Evolutionary conservation across 2,797 vertebrate species (phyloP).

Genomic region (Atherinosoma microstoma): DNA sequence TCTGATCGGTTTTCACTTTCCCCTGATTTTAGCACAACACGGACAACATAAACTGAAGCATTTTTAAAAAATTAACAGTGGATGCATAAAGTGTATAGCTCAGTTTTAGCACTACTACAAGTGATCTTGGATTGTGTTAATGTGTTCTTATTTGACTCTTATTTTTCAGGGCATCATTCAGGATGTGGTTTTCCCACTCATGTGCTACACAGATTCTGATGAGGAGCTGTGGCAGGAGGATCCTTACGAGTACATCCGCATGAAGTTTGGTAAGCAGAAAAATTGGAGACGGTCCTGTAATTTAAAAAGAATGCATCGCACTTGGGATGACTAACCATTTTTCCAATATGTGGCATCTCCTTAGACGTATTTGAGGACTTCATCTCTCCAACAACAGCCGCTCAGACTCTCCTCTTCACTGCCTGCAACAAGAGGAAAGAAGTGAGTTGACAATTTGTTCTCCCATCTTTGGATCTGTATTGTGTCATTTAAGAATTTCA

Average conservation of each 20-base stretch:
- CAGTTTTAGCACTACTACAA: neutral
- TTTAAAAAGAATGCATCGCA: neutral
- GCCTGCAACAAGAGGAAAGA: constrained; percentile 99
- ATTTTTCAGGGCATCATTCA: constrained; percentile 95
- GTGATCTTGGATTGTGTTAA: neutral
- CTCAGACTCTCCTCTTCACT: constrained; percentile 97
- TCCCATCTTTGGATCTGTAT: neutral
- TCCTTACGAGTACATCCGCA: constrained; percentile 99
- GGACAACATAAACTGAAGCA: neutral
- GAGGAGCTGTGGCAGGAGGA: constrained; percentile 99
- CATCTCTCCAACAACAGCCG: constrained; percentile 98
- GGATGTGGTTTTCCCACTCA: constrained; percentile 99
- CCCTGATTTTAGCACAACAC: neutral
- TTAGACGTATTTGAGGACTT: constrained; percentile 99
- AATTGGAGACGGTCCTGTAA: neutral
- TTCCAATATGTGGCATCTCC: constrained; percentile 16
- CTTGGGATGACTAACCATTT: constrained; percentile 23
- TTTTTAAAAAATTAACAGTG: neutral
- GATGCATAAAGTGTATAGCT: neutral
- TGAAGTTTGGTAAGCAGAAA: constrained; percentile 93
- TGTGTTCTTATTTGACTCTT: constrained; percentile 7
- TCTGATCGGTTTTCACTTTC: neutral
- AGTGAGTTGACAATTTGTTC: constrained; percentile 75
- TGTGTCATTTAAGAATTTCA: neutral
- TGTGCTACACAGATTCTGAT: constrained; percentile 99